Conservation (phyloP, 2,797 vertebrate species). For the Pogoniulus pusillus region DNA sequence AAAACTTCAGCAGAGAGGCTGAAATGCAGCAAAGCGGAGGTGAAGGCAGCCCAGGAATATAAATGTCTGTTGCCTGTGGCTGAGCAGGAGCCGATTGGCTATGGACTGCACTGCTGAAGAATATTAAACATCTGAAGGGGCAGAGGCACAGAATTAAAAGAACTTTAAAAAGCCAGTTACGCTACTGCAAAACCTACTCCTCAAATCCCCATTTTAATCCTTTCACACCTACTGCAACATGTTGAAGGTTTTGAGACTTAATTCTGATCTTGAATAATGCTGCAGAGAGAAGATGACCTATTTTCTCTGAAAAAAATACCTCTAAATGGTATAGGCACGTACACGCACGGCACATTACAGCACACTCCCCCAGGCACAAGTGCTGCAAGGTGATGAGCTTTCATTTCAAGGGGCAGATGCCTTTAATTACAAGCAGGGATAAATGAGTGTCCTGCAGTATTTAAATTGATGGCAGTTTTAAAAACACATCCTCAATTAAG, state of each 20-base stretch:
- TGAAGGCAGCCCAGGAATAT: constrained; percentile 16
- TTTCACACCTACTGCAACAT: not conserved
- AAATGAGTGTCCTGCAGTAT: not conserved
- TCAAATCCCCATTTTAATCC: not conserved
- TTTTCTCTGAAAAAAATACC: constrained; percentile 22
- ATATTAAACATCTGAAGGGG: constrained; percentile 8
- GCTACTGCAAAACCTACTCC: not conserved
- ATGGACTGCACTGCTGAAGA: not conserved
- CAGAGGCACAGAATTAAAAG: not conserved
- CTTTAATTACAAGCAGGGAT: not conserved
- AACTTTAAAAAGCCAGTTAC: constrained; percentile 11
- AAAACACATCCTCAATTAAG: not conserved
- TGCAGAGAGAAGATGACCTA: constrained; percentile 35
- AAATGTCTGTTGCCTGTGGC: constrained; percentile 37
- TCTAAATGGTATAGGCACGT: not conserved
- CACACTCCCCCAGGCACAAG: not conserved
- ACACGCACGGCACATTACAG: not conserved
- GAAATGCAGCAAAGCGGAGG: constrained; percentile 14
- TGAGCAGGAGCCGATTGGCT: constrained; percentile 56
- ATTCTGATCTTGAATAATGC: not conserved
- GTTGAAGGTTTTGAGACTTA: constrained; percentile 10
- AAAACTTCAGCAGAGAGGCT: constrained; percentile 38
- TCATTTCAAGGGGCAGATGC: constrained; percentile 1
- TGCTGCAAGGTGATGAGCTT: constrained; percentile 24
- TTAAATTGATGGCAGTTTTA: not conserved